Conservation (phyloP, 2,888 invertebrate species). For the Osmoderma eremita region DNA sequence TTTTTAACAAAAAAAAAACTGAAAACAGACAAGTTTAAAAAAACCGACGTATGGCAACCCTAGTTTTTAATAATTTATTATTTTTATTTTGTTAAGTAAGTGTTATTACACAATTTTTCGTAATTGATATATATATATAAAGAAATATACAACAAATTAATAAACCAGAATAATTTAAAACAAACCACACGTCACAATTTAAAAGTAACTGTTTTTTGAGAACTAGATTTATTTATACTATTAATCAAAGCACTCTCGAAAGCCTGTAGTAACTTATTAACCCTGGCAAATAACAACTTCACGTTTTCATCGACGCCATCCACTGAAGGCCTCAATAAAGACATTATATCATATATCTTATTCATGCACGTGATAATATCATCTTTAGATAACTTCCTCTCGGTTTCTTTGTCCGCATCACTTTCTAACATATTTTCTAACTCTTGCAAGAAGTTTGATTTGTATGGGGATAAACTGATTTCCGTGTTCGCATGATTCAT, state of each 20-base stretch:
- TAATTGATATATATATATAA: not conserved
- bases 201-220: constrained; percentile 59
- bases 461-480: constrained; percentile 63
- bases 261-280: constrained; percentile 59
- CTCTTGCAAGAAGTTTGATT: constrained; percentile 67
- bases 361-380: constrained; percentile 57
- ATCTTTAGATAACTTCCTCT: constrained; percentile 53
- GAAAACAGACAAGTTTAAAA: no score
- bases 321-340: constrained; percentile 56
- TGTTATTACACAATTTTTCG: no score
- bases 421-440: constrained; percentile 64
- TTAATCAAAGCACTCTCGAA: constrained; percentile 59
- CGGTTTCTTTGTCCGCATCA: constrained; percentile 36
- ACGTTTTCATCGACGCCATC: constrained; percentile 58
- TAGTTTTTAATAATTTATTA: no score
- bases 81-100: no score
- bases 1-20: no score
- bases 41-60: no score
- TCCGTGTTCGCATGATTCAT: constrained; percentile 61
- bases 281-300: constrained; percentile 59
- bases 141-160: constrained; percentile 12
- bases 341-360: constrained; percentile 58
- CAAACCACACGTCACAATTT: constrained; percentile 44
- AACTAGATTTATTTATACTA: constrained; percentile 51
- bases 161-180: not conserved